phyloP scores from a whole-genome alignment of 2,797 vertebrate species.

The Natrix natrix region DNA sequence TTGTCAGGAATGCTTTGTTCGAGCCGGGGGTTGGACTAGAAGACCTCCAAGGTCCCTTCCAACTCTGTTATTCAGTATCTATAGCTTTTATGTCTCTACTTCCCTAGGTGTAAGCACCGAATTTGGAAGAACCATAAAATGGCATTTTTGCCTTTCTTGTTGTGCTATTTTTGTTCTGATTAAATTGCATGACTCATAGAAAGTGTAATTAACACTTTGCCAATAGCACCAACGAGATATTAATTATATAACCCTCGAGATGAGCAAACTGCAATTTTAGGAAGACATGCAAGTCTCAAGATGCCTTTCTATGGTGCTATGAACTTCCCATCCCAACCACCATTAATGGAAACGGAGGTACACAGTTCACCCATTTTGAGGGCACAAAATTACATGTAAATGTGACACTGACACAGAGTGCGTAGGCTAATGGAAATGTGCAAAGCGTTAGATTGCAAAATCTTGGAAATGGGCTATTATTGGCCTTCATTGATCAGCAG shows the following conservation, averaged over 20 bases:
- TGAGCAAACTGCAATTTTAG: not conserved
- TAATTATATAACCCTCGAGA: not conserved
- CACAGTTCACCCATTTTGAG: not conserved
- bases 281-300: not conserved
- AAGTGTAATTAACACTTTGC: not conserved
- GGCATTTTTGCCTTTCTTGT: not conserved
- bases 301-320: not conserved
- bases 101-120: not conserved
- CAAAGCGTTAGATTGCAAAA: not conserved
- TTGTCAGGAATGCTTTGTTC: too few species aligned
- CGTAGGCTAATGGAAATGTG: not conserved
- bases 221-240: not conserved
- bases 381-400: not conserved
- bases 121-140: not conserved
- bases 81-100: not conserved
- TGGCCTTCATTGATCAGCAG: not conserved
- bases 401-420: not conserved
- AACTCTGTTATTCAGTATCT: not conserved
- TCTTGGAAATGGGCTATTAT: not conserved
- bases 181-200: not conserved
- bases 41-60: not conserved
- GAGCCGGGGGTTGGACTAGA: not conserved
- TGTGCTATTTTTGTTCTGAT: conserved; percentile 13
- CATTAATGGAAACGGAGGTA: not conserved
- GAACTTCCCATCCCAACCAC: not conserved